These are phyloP conservation scores for Limnephilus lunatus DNA, from an alignment of 2,888 invertebrate species.

Conservation along the genomic window DNA sequence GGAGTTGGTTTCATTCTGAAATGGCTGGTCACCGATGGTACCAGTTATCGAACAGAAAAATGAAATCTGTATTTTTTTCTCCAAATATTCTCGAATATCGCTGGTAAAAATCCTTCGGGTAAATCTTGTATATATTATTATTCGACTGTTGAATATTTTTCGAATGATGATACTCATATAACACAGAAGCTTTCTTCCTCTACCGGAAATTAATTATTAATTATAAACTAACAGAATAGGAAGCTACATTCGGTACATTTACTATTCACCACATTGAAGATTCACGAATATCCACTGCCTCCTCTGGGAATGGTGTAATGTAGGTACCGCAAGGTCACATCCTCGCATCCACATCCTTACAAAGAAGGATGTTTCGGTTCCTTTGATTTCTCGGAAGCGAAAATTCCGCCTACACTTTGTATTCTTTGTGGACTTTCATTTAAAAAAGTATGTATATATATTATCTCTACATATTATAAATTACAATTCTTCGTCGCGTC, in stretches of 20 bases:
- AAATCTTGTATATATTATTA: neutral
- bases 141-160: neutral
- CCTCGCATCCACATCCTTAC: neutral
- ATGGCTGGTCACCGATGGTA: too few species aligned
- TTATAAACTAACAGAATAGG: neutral
- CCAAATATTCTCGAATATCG: too few species aligned
- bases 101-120: too few species aligned
- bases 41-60: too few species aligned
- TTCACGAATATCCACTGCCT: neutral
- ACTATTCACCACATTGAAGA: neutral
- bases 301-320: neutral
- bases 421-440: neutral
- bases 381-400: neutral
- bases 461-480: too few species aligned
- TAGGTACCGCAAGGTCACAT: constrained; percentile 2
- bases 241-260: neutral
- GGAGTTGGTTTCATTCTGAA: too few species aligned
- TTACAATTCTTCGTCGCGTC: too few species aligned
- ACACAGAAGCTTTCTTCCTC: neutral
- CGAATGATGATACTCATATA: neutral
- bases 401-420: neutral
- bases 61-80: too few species aligned
- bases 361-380: neutral
- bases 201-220: neutral
- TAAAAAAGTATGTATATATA: too few species aligned